These are phyloP conservation scores for Himalopsyche kuldschensis DNA, from an alignment of 2,888 invertebrate genomes.

Conservation along the genomic window DNA sequence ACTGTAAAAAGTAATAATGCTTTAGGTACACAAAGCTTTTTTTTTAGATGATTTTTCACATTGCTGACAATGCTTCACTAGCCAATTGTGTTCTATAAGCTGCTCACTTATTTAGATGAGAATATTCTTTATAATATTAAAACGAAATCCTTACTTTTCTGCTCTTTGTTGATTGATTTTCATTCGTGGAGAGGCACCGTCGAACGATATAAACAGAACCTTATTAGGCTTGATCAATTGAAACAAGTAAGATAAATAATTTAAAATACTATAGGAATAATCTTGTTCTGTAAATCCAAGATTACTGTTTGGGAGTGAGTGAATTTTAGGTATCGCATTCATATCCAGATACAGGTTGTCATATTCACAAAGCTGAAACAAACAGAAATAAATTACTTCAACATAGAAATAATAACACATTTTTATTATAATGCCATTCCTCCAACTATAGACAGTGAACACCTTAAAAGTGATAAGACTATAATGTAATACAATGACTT, in stretches of 20 bases:
- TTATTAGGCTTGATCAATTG: constrained; percentile 91
- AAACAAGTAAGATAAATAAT: constrained; percentile 88
- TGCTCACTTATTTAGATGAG: too few species aligned
- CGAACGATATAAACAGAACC: constrained; percentile 95
- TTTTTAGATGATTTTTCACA: too few species aligned
- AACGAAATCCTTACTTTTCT: constrained; percentile 60
- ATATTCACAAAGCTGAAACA: constrained; percentile 88
- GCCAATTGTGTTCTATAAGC: too few species aligned
- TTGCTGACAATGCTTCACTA: too few species aligned
- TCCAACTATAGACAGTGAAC: too few species aligned
- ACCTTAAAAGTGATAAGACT: too few species aligned
- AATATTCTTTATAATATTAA: too few species aligned
- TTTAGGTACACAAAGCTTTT: too few species aligned
- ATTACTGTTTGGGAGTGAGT: constrained; percentile 91
- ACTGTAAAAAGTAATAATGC: too few species aligned
- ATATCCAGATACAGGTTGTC: constrained; percentile 96
- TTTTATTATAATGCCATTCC: too few species aligned
- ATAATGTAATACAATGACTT: neutral
- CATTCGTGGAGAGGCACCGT: constrained; percentile 95
- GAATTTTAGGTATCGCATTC: constrained; percentile 97
- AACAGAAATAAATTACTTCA: neutral
- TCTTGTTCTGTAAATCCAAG: constrained; percentile 91
- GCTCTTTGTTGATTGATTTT: constrained; percentile 99
- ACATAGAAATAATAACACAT: too few species aligned
- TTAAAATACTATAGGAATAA: constrained; percentile 89